Evolutionary conservation across 2,888 invertebrate species (phyloP).

Genomic region (Alitta virens): DNA sequence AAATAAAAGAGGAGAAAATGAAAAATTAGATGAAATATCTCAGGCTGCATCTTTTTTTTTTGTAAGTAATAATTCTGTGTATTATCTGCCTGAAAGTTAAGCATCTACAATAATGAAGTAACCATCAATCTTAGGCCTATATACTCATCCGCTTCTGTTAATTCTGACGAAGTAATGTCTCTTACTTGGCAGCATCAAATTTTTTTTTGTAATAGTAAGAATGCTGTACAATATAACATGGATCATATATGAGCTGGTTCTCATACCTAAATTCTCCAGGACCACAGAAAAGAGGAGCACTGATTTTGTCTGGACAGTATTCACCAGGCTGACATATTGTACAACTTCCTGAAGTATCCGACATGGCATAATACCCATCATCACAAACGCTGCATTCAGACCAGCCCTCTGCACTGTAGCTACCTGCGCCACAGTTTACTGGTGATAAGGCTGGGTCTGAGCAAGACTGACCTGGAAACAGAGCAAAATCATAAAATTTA

Average conservation of each 20-base stretch:
- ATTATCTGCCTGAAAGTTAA: no score
- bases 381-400: slow-evolving; percentile 12
- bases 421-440: slow-evolving; percentile 15
- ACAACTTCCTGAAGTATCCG: slow-evolving; percentile 24
- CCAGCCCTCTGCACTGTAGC: slow-evolving; percentile 19
- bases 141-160: no score
- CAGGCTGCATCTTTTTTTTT: no score
- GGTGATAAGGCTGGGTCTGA: slow-evolving; percentile 2
- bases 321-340: slow-evolving; percentile 40
- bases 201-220: no score
- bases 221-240: neutral
- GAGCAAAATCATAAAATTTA: no score
- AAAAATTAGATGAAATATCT: no score
- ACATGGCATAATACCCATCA: slow-evolving; percentile 13
- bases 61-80: no score
- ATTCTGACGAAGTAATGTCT: no score
- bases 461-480: slow-evolving; percentile 21
- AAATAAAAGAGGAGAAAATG: no score
- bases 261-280: slow-evolving; percentile 11
- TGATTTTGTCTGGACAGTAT: slow-evolving; percentile 33
- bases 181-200: no score
- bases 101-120: no score
- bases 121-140: no score
- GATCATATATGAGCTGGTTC: neutral
- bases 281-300: neutral